Evolutionary conservation across 2,888 invertebrate genomes (phyloP), one percentile per base, ranked within the genome.

Genomic region (Dryococelus australis): DNA sequence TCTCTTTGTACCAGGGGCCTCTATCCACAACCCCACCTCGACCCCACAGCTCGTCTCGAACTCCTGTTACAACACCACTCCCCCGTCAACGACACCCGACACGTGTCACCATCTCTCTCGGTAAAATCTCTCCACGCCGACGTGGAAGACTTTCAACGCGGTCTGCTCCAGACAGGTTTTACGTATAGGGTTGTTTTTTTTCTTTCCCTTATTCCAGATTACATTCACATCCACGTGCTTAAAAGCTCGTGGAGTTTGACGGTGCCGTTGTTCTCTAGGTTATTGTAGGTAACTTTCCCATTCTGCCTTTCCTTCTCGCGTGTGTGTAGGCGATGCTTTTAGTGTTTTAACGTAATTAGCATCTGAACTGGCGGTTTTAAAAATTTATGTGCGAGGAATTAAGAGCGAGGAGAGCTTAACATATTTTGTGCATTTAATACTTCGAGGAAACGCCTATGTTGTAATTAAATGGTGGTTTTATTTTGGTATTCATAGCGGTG

Each of bases 51-150:
- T 51, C 51, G 13, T 8, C 51, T 51, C 51, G 13, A 51, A 16
- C 51, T 12, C 51, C 51, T 51, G 24, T n/a, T 65, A n/a, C n/a
- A n/a, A 20, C 65, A 24, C 20, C 3, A 24, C 65, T 65, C n/a
- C n/a, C n/a, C 65, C 20, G 65, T 65, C 65, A 65, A 65, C 65
- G 65, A 65, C 65, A n/a, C 65, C 65, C n/a, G 65, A 65, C n/a
- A 65, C 65, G 65, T n/a, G 65, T 65, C 65, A 24, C 65, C 65
- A 65, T 65, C 65, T 65, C 65, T 65, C 65, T n/a, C 65, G 13
- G 20, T 12, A 24, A 65, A 65, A n/a, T 65, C 65, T 65, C 65
- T 20, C 24, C 65, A 65, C 24, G n/a, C 65, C 65, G 65, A n/a
- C 65, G n/a, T 24, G 20, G 65, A 65, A n/a, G 65, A 65, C 65